phyloP scores from a whole-genome alignment of 2,797 vertebrate species.

The Coreius guichenoti region DNA sequence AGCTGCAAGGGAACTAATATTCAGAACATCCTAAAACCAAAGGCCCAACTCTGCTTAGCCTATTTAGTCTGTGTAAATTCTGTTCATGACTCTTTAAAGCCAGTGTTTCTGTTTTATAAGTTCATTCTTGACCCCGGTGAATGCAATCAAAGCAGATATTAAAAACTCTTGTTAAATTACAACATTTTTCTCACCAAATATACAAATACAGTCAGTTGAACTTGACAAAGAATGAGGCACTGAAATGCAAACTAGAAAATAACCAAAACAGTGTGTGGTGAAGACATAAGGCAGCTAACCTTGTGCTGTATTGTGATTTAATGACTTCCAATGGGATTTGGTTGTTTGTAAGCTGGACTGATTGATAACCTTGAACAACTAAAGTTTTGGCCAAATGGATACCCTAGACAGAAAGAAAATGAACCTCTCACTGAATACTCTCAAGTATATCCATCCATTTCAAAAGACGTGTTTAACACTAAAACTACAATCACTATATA shows the following conservation, averaged over 20 bases:
- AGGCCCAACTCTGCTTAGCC: background rate
- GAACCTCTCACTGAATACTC: conserved; percentile 18
- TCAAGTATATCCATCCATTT: conserved; percentile 52
- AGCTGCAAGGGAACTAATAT: conserved; percentile 29
- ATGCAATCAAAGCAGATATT: conserved; percentile 44
- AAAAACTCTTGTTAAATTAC: conserved; percentile 42
- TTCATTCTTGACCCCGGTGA: conserved; percentile 48
- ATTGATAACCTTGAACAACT: conserved; percentile 43
- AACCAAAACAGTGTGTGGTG: conserved; percentile 36
- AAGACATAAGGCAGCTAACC: conserved; percentile 27
- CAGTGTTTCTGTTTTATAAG: conserved; percentile 38
- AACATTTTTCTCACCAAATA: conserved; percentile 38
- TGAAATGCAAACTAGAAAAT: conserved; percentile 44
- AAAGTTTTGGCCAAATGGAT: conserved; percentile 33
- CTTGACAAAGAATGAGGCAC: conserved; percentile 31
- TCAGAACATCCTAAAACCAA: conserved; percentile 18
- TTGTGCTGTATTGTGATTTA: conserved; percentile 36
- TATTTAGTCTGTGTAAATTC: conserved; percentile 2
- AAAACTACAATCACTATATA: conserved; percentile 49
- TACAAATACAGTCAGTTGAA: conserved; percentile 23
- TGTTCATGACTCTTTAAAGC: conserved; percentile 8
- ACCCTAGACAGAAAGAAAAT: conserved; percentile 28
- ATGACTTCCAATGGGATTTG: conserved; percentile 36
- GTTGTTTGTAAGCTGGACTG: conserved; percentile 45
- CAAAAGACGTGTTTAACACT: conserved; percentile 52